Percentiles rank a stretch among this genome's conserved stretches.
Conservation (phyloP, 2,797 vertebrate genomes). For the Ptychobarbus kaznakovi region DNA sequence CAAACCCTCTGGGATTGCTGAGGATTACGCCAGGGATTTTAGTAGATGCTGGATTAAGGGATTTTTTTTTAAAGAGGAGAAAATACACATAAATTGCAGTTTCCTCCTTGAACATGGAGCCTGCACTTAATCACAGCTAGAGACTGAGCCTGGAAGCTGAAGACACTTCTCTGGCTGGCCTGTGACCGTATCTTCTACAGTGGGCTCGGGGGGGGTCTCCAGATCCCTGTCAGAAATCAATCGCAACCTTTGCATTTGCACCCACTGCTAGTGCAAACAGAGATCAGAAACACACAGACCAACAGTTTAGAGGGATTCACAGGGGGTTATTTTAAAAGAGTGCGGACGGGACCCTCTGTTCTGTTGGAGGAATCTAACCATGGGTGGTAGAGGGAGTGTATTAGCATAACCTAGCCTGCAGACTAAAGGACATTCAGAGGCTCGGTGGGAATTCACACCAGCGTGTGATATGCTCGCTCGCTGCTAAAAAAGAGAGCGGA, state of each 20-base stretch:
- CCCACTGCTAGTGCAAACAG: neutral
- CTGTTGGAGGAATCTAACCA: neutral
- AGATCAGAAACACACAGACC: neutral
- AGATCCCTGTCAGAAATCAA: conserved; percentile 22
- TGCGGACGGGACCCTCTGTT: conserved; percentile 1
- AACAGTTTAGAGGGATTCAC: conserved; percentile 13
- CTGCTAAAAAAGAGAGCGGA: conserved; percentile 25
- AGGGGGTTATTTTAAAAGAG: conserved; percentile 11
- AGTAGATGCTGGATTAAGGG: conserved; percentile 74
- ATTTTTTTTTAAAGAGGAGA: neutral
- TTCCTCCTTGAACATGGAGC: conserved; percentile 54
- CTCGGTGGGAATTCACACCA: conserved; percentile 60
- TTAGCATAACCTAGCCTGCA: conserved; percentile 42
- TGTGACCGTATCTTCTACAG: neutral
- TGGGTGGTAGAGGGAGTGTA: conserved; percentile 26
- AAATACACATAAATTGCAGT: conserved; percentile 37
- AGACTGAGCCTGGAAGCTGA: conserved; percentile 66
- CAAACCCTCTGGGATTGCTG: conserved; percentile 70
- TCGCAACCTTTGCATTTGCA: neutral
- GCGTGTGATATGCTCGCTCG: conserved; percentile 43
- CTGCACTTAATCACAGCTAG: conserved; percentile 64
- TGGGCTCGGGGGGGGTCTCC: neutral
- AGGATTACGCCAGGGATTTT: conserved; percentile 79
- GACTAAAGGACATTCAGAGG: conserved; percentile 51
- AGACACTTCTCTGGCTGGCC: neutral